These are phyloP conservation scores for Pheosia tremula DNA, from an alignment of 2,888 invertebrate genomes.

Conservation along the genomic window DNA sequence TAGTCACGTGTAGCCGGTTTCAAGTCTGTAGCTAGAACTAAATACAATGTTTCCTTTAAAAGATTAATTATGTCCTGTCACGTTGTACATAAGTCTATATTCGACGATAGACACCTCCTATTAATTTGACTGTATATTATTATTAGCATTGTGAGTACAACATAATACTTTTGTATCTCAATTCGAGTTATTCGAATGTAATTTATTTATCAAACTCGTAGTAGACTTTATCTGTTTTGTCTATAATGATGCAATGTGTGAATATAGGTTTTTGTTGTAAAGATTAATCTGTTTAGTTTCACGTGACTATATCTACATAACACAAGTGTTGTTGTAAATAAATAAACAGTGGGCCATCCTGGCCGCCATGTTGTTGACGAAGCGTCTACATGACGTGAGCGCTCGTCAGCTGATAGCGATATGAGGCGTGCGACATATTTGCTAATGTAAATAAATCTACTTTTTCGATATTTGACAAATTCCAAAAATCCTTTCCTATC, in stretches of 20 bases:
- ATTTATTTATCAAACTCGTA: too few species aligned
- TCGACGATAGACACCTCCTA: too few species aligned
- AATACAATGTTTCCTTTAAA: constrained; percentile 26
- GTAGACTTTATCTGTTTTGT: too few species aligned
- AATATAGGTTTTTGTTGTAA: constrained; percentile 2
- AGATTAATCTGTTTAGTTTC: constrained; percentile 25
- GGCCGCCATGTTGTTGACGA: constrained; percentile 66
- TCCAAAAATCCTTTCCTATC: too few species aligned
- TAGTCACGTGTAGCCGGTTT: constrained; percentile 37
- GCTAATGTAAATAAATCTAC: constrained; percentile 20
- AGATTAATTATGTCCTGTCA: constrained; percentile 22
- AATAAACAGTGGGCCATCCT: constrained; percentile 69
- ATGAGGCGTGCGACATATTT: constrained; percentile 41
- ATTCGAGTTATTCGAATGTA: too few species aligned
- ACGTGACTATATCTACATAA: constrained; percentile 35
- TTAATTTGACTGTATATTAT: too few species aligned
- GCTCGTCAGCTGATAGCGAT: constrained; percentile 63
- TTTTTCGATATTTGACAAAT: neutral
- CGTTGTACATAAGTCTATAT: constrained; percentile 1
- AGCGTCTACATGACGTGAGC: constrained; percentile 67
- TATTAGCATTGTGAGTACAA: too few species aligned
- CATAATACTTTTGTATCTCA: too few species aligned
- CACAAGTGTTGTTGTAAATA: constrained; percentile 66
- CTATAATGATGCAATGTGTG: neutral
- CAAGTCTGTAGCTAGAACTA: constrained; percentile 12